These are phyloP conservation scores for Helicoverpa zea DNA, from an alignment of 1,140 invertebrate species.

Conservation along the genomic window DNA sequence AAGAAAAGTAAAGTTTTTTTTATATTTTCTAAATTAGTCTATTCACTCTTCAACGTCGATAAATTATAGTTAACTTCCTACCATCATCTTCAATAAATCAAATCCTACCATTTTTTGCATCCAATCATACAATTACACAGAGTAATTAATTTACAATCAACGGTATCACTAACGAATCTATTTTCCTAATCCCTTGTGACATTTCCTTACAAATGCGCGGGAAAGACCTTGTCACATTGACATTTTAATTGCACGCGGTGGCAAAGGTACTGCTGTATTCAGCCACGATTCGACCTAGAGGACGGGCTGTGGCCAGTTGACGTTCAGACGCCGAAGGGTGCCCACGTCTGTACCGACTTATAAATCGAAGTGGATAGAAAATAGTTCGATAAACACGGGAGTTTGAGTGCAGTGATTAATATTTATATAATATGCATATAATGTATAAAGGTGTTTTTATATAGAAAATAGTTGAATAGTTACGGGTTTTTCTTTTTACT, in stretches of 20 bases:
- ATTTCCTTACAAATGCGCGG: slow-evolving; percentile 41
- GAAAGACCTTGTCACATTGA: slow-evolving; percentile 46
- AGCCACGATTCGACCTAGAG: not conserved
- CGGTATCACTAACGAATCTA: slow-evolving; percentile 24
- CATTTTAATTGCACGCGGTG: slow-evolving; percentile 45
- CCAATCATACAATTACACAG: not conserved
- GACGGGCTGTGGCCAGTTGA: slow-evolving; percentile 9
- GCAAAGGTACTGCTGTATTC: slow-evolving; percentile 26
- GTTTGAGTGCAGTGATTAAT: slow-evolving; percentile 18
- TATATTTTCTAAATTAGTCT: too few relatives aligned
- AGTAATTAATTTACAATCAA: not conserved
- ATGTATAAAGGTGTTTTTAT: not conserved
- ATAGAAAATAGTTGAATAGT: not conserved
- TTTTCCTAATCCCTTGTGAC: slow-evolving; percentile 34
- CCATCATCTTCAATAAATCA: too few relatives aligned
- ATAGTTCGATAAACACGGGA: slow-evolving; percentile 1
- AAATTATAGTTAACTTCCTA: too few relatives aligned
- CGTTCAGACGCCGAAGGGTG: not conserved
- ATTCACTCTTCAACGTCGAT: too few relatives aligned
- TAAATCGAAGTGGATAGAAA: not conserved
- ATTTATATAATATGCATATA: not conserved
- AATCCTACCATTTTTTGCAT: not conserved
- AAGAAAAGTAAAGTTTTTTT: too few relatives aligned
- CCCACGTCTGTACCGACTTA: not conserved
- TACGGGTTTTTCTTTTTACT: not conserved